These are phyloP conservation scores for Cryptoprocta ferox DNA, from an alignment of 2,797 vertebrate species.

Conservation along the genomic window DNA sequence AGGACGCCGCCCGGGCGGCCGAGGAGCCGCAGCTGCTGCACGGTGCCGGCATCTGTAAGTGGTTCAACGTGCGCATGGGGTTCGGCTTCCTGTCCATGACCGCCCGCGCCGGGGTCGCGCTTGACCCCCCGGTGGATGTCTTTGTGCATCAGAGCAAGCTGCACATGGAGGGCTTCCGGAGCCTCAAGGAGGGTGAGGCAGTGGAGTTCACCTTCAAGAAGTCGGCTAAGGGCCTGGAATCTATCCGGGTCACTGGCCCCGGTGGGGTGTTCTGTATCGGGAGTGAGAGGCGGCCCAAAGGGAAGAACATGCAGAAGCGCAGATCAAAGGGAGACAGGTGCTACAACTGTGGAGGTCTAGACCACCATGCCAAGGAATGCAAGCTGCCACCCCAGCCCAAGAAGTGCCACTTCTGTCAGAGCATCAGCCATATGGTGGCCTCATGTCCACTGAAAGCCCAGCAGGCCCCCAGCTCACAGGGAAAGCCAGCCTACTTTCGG, in stretches of 20 bases:
- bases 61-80: conserved; percentile 99
- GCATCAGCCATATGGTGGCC: conserved; percentile 97
- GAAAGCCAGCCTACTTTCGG: conserved; percentile 90
- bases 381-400: conserved; percentile 98
- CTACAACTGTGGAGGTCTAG: conserved; percentile 97
- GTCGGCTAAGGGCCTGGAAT: conserved; percentile 96
- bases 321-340: conserved; percentile 97
- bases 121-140: conserved; percentile 96
- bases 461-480: conserved; percentile 94
- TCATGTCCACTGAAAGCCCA: conserved; percentile 95
- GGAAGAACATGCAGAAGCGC: conserved; percentile 95
- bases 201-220: conserved; percentile 99
- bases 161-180: conserved; percentile 99
- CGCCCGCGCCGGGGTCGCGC: conserved; percentile 91
- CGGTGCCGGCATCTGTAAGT: conserved; percentile 95
- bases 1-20: conserved; percentile 86
- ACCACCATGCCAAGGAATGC: conserved; percentile 99
- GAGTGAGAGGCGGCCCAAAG: conserved; percentile 96
- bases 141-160: conserved; percentile 99
- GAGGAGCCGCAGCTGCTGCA: conserved; percentile 90
- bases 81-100: conserved; percentile 99
- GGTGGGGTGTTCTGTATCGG: conserved; percentile 94
- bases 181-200: conserved; percentile 96
- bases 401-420: conserved; percentile 99
- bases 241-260: conserved; percentile 94